phyloP scores from a whole-genome alignment of 2,888 invertebrate species.

The Eumacrocentrus americanus region DNA sequence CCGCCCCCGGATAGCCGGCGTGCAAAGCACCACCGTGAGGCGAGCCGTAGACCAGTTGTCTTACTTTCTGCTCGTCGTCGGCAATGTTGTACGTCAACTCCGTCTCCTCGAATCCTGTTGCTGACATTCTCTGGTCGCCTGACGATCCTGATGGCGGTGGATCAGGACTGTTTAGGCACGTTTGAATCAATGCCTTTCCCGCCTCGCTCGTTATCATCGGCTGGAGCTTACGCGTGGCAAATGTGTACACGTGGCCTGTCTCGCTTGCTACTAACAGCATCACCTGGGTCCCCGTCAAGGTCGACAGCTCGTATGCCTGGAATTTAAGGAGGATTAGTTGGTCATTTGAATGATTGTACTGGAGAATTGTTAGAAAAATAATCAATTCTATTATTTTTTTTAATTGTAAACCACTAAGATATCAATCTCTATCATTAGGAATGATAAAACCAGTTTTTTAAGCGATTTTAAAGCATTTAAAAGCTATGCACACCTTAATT shows the following conservation, averaged over 20 bases:
- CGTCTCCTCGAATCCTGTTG: conserved; percentile 98
- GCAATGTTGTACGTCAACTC: conserved; percentile 96
- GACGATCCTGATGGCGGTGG: conserved; percentile 73
- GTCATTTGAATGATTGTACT: not conserved
- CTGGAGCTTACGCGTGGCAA: conserved; percentile 97
- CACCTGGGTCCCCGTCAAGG: conserved; percentile 98
- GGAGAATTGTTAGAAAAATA: not conserved
- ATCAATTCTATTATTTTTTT: not conserved
- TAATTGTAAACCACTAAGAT: no score
- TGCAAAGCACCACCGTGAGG: conserved; percentile 68
- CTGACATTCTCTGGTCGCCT: conserved; percentile 95
- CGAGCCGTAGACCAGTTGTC: conserved; percentile 87
- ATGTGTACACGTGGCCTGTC: conserved; percentile 99
- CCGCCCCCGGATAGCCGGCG: conserved; percentile 55
- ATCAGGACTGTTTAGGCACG: conserved; percentile 97
- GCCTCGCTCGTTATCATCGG: conserved; percentile 99
- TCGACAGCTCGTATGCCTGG: conserved; percentile 99
- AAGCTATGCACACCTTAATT: no score
- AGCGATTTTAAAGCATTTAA: no score
- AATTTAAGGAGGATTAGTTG: not conserved
- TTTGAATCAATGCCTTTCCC: conserved; percentile 97
- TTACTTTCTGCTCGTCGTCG: conserved; percentile 96
- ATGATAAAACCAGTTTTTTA: no score
- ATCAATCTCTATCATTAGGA: no score
- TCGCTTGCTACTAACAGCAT: conserved; percentile 99